A percentile compares a stretch with the other conserved stretches of the same genome.
phyloP scores from a whole-genome alignment of 2,888 invertebrate species.

The Gymnosoma rotundatum region DNA sequence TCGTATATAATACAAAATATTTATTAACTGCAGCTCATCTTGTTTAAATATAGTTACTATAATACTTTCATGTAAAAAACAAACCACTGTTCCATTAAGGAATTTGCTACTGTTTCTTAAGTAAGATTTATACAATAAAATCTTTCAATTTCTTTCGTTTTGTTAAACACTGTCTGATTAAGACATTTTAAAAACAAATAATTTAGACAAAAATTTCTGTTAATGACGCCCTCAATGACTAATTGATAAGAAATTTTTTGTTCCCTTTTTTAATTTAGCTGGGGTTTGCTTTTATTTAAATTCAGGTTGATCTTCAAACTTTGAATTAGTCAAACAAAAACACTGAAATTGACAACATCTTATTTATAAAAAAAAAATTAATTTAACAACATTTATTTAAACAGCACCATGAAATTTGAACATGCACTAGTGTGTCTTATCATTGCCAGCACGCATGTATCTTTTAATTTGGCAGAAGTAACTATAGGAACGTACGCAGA shows the following conservation, averaged over 20 bases:
- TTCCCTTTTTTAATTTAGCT: constrained; percentile 13
- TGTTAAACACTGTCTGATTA: constrained; percentile 28
- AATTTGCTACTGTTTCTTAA: too few species aligned
- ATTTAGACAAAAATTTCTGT: not conserved
- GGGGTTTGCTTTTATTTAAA: constrained; percentile 36
- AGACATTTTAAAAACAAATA: not conserved
- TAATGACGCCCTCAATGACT: not conserved
- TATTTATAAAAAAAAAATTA: constrained; percentile 19
- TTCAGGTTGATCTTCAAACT: not conserved
- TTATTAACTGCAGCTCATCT: too few species aligned
- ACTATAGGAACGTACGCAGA: constrained; percentile 15
- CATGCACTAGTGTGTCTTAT: constrained; percentile 15
- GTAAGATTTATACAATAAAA: too few species aligned
- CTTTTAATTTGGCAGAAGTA: constrained; percentile 16
- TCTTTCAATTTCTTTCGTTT: not conserved
- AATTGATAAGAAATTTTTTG: not conserved
- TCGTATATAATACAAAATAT: too few species aligned
- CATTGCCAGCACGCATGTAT: not conserved
- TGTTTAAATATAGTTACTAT: too few species aligned
- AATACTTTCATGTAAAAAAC: too few species aligned
- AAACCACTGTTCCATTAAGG: too few species aligned
- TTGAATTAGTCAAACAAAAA: constrained; percentile 42
- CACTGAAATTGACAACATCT: constrained; percentile 3
- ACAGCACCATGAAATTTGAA: constrained; percentile 54
- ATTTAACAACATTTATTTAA: not conserved